Percentiles rank a stretch among this genome's conserved stretches.
Conservation (phyloP, 2,113 vertebrate species). For the Oryzias melastigma region DNA sequence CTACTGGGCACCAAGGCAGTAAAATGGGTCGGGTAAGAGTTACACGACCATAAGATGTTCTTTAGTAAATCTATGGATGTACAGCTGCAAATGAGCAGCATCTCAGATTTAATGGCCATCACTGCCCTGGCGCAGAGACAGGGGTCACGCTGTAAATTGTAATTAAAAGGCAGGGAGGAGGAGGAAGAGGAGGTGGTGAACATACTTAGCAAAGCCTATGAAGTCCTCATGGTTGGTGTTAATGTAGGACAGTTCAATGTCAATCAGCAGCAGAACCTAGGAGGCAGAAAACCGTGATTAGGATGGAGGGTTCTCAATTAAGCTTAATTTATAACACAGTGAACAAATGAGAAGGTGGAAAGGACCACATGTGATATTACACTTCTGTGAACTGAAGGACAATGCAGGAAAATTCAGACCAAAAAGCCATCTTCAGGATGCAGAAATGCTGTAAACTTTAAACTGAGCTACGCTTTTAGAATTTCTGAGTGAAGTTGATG, state of each 20-base stretch:
- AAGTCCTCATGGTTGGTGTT: conserved; percentile 99
- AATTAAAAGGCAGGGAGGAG: neutral
- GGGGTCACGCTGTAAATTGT: conserved; percentile 16
- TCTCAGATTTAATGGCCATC: conserved; percentile 14
- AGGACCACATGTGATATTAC: conserved; percentile 11
- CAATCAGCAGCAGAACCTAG: conserved; percentile 94
- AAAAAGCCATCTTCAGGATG: no score
- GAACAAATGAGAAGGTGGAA: neutral
- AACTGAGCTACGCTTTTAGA: no score
- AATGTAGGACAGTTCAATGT: conserved; percentile 97
- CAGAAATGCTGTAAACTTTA: neutral
- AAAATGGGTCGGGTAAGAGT: neutral
- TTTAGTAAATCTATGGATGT: conserved; percentile 2
- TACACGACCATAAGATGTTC: neutral
- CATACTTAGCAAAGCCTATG: conserved; percentile 98
- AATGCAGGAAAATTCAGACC: neutral
- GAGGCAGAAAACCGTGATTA: conserved; percentile 47
- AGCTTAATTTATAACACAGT: conserved; percentile 1
- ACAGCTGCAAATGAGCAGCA: conserved; percentile 11
- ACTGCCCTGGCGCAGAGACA: neutral
- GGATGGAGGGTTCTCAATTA: conserved; percentile 23
- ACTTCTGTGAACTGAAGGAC: neutral
- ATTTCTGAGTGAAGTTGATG: no score
- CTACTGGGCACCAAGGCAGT: neutral
- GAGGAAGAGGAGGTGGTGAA: conserved; percentile 13